Evolutionary conservation across 1,140 invertebrate genomes (phyloP), one percentile per base, ranked within the genome.

Genomic region (Halictus rubicundus): DNA sequence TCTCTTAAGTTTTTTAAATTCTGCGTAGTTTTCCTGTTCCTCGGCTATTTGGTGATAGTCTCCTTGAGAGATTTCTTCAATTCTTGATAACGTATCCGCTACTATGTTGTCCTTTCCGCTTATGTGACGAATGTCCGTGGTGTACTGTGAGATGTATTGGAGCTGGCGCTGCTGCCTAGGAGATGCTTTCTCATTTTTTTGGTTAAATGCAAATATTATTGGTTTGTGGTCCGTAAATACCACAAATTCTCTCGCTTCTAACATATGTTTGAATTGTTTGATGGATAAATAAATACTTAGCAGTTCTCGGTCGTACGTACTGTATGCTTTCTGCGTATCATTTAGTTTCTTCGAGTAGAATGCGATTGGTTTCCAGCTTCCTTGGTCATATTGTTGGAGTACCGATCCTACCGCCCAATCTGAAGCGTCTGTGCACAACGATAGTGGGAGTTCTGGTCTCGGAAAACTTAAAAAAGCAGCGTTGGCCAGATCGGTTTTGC

Each of bases 261-360:
- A 0, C 37, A 66, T 19, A 0, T 76, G 12, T 2, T 27, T 25
- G 23, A 76, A 76, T 2, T 42, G n/a, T 4, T 70, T 69, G 1
- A 65, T 39, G 7, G 19, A 14, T 3, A 10, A 5, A 9, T 65
- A 78, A 0, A 66, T 46, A 0, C 25, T 52, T 3, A 42, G 10
- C 0, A 78, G 14, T 10, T 78, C 68, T 0, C 75, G 42, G 16
- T 77, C 66, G 7, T 77, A 77, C 0, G 66, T 64, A 4, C 66
- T 77, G 21, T 57, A 70, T 19, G 23, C 65, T 4, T 1, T 54
- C 19, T 68, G 37, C 4, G 65, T 16, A 0, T 46, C n/a, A 14
- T 39, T 27, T 19, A 68, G n/a, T 61, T 76, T 76, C 27, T 27
- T 3, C 0, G 64, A 75, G 16, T 37, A 75, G 25, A 75, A 75